These are phyloP conservation scores for Ips typographus DNA, from an alignment of 1,140 invertebrate species.

Conservation along the genomic window DNA sequence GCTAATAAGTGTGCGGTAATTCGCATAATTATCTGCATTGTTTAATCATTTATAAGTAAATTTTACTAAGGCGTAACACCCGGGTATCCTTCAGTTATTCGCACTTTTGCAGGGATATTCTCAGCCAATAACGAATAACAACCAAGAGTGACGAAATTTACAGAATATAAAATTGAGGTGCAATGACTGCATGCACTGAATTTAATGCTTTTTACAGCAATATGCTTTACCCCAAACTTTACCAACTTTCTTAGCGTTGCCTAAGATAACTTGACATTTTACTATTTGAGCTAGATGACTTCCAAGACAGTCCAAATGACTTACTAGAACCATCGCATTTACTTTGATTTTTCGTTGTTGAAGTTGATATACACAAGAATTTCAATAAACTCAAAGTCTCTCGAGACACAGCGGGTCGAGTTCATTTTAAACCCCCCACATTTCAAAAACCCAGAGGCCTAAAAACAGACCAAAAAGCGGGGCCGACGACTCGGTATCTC, in stretches of 20 bases:
- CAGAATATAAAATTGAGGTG: neutral
- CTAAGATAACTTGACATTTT: too few species aligned
- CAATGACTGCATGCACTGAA: neutral
- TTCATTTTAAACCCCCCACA: constrained; percentile 3
- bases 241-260: too few species aligned
- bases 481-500: constrained; percentile 12
- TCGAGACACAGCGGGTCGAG: neutral
- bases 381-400: neutral
- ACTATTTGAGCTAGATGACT: too few species aligned
- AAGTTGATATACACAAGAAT: too few species aligned
- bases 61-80: neutral
- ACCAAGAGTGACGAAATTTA: too few species aligned
- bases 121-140: too few species aligned
- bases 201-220: neutral
- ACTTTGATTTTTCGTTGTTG: neutral
- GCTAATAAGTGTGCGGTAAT: neutral
- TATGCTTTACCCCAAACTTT: neutral
- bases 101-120: too few species aligned
- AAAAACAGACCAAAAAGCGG: constrained; percentile 19
- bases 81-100: neutral
- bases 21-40: neutral
- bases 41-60: neutral
- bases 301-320: neutral
- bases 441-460: constrained; percentile 8
- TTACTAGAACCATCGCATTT: neutral